Conservation (phyloP, 2,797 vertebrate genomes). For the Moxostoma hubbsi region DNA sequence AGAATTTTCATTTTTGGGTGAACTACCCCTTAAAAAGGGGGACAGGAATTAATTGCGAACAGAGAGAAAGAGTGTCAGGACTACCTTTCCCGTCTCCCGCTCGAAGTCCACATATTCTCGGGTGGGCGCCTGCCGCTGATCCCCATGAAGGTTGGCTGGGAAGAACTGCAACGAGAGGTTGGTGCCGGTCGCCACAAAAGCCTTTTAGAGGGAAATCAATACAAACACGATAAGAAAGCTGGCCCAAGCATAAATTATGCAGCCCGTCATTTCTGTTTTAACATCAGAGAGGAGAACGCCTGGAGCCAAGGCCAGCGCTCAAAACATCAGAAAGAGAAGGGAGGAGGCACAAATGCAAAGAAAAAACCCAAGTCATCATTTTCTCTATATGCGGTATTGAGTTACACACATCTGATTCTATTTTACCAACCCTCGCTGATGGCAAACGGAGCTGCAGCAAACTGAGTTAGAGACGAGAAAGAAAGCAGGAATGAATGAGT, state of each 20-base stretch:
- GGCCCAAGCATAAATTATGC: conserved; percentile 86
- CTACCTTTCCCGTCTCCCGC: conserved; percentile 97
- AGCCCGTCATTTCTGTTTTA: conserved; percentile 87
- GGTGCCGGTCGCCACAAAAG: conserved; percentile 99
- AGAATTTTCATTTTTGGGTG: too few species aligned
- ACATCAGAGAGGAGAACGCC: conserved; percentile 78
- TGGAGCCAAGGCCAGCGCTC: conserved; percentile 57
- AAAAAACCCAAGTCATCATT: conserved; percentile 86
- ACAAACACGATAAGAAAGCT: conserved; percentile 89
- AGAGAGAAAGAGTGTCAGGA: conserved; percentile 45
- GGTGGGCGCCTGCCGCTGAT: conserved; percentile 94
- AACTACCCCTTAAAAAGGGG: too few species aligned
- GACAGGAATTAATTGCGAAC: background rate
- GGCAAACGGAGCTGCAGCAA: conserved; percentile 83
- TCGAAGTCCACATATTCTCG: conserved; percentile 99
- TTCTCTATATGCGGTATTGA: conserved; percentile 90
- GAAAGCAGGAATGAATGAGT: conserved; percentile 43
- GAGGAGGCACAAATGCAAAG: conserved; percentile 32
- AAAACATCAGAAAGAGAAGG: conserved; percentile 39
- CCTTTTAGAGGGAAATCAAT: conserved; percentile 94
- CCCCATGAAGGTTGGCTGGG: conserved; percentile 96
- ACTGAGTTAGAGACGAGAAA: conserved; percentile 68
- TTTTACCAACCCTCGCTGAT: conserved; percentile 88
- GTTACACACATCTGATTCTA: conserved; percentile 98
- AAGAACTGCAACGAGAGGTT: conserved; percentile 99